Evolutionary conservation across 2,888 invertebrate genomes (phyloP).

Genomic region (Drosophila austrosaltans): DNA sequence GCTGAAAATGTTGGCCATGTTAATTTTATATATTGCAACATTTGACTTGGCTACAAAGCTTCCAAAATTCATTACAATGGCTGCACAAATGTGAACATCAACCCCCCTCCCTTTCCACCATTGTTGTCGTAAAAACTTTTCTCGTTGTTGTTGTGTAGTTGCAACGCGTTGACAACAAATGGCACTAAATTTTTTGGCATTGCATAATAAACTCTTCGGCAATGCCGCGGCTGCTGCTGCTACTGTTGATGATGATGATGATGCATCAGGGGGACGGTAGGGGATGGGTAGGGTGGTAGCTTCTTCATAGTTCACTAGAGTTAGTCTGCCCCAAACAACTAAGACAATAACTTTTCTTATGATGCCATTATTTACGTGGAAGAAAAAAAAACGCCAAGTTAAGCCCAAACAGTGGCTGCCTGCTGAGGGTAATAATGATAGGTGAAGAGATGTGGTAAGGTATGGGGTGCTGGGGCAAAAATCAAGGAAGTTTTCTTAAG

Average conservation of each 20-base stretch:
- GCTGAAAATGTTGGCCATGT: constrained; percentile 37
- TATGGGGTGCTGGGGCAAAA: neutral
- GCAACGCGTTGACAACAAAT: constrained; percentile 76
- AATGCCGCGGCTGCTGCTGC: constrained; percentile 61
- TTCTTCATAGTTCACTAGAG: constrained; percentile 46
- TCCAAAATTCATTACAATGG: constrained; percentile 69
- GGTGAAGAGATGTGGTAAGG: neutral
- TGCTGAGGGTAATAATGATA: constrained; percentile 36
- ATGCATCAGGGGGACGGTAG: neutral
- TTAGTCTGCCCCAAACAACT: constrained; percentile 39
- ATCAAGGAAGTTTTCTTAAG: constrained; percentile 1
- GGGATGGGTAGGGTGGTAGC: constrained; percentile 2
- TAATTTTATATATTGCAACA: constrained; percentile 71
- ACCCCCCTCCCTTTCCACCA: constrained; percentile 5
- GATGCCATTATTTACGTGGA: constrained; percentile 75
- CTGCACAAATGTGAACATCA: constrained; percentile 68
- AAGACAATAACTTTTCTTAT: constrained; percentile 72
- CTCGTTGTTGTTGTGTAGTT: constrained; percentile 48
- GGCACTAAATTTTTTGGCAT: constrained; percentile 73
- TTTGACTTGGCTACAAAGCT: constrained; percentile 38
- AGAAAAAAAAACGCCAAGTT: constrained; percentile 59
- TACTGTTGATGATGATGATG: constrained; percentile 16
- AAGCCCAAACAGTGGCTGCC: constrained; percentile 28
- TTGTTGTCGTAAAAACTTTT: constrained; percentile 57
- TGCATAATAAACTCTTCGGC: constrained; percentile 72